Evolutionary conservation across 2,888 invertebrate genomes (phyloP), one percentile per base, ranked within the genome.

Genomic region (Habroteleia sp.): DNA sequence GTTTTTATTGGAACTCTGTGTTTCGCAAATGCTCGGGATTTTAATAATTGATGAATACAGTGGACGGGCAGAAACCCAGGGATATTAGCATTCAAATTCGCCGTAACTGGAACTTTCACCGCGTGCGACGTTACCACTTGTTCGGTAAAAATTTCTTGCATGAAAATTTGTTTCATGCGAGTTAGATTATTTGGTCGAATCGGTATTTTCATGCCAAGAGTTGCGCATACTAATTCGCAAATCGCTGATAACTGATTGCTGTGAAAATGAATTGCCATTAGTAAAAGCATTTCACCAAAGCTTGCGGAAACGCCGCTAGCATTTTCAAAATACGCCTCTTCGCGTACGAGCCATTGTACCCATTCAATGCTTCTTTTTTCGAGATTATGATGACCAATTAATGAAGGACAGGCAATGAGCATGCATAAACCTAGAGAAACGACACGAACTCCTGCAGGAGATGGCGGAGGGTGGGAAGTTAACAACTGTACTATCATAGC

Each of bases 261-360:
- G 87, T 98, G 98, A 87, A 98, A 98, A 88, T 98, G 98, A 78
- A 98, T 97, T 0, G 98, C 98, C 91, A 98, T 95, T 69, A 99
- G 89, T 0, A 98, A 92, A 50, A 99, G 89, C 96, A 98, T 97
- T 90, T 98, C 98, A 0, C 97, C 97, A 85, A 97, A 96, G 1
- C 97, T 97, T 0, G 96, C 95, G 0, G 94, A 93, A 0, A 94
- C 94, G 0, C 95, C 96, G 41, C 95, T 94, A 20, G 94, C 94
- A 81, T 93, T 94, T 89, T 95, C 95, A 84, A 96, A 95, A 86
- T 96, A 96, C 0, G 95, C 94, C 89, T 97, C 96, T 87, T 96
- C 96, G 80, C 93, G 93, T 0, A 96, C 96, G 0, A 98, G 91
- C 96, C 97, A 97, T 81, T 96, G 95, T 7, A 96, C 93, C 97